A percentile compares a stretch with the other conserved stretches of the same genome.
These are phyloP conservation scores for Nylanderia fulva DNA, from an alignment of 1,140 invertebrate genomes.

Conservation along the genomic window DNA sequence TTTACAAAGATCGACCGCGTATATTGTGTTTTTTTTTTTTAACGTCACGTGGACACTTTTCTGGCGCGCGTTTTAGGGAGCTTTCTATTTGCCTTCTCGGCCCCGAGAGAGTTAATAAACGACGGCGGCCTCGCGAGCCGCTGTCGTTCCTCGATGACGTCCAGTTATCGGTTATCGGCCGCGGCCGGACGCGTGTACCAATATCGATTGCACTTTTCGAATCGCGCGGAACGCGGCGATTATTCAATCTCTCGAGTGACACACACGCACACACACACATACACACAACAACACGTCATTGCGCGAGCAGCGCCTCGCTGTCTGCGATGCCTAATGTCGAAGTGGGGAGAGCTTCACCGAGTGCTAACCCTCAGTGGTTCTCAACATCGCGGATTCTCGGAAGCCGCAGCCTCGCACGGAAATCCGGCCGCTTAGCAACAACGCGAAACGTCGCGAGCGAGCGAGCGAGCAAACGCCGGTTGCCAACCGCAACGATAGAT, in stretches of 20 bases:
- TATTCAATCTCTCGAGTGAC: conserved; percentile 73
- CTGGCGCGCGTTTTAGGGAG: background rate
- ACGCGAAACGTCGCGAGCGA: conserved; percentile 18
- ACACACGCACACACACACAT: background rate
- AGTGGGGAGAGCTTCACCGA: background rate
- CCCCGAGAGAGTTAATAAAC: conserved; percentile 40
- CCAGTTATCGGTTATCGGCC: conserved; percentile 47
- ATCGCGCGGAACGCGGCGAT: conserved; percentile 65
- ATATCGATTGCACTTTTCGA: conserved; percentile 61
- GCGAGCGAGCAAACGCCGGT: conserved; percentile 12
- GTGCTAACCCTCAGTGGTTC: conserved; percentile 62
- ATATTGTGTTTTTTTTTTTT: background rate
- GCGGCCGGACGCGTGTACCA: conserved; percentile 9
- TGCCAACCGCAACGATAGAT: conserved; percentile 37
- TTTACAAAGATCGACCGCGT: background rate
- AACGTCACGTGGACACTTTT: background rate
- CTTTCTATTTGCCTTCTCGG: conserved; percentile 31
- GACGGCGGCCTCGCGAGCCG: background rate
- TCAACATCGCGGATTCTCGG: conserved; percentile 52
- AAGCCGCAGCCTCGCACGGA: conserved; percentile 25
- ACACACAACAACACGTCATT: conserved; percentile 31
- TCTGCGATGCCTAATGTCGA: conserved; percentile 57
- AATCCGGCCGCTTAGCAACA: conserved; percentile 56
- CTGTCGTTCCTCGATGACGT: conserved; percentile 6
- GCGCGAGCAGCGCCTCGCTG: conserved; percentile 67